Conservation (phyloP, 1,140 invertebrate genomes). For the Paracyclopina nana region DNA sequence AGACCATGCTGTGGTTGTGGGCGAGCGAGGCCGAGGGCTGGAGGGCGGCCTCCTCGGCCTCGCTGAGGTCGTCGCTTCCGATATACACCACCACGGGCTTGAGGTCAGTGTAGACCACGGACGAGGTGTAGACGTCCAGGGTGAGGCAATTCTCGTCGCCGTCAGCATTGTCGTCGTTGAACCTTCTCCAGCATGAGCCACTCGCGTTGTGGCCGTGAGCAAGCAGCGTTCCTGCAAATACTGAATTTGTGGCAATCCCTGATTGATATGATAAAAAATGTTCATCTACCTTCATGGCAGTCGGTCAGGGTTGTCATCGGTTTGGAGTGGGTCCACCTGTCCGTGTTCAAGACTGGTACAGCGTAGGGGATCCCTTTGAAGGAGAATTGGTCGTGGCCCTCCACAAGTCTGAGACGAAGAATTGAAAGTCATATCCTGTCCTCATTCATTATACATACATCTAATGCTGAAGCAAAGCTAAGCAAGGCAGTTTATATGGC, state of each 20-base stretch:
- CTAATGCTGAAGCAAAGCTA: no score
- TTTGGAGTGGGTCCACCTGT: conserved; percentile 1
- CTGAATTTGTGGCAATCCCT: background rate
- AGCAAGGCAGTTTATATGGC: background rate
- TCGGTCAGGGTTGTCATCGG: background rate
- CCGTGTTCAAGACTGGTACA: background rate
- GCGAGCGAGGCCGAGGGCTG: conserved; percentile 30
- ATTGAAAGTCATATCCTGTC: background rate
- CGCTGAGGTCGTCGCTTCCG: conserved; percentile 37
- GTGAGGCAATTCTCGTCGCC: conserved; percentile 60
- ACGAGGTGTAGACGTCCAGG: conserved; percentile 39
- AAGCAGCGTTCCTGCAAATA: background rate
- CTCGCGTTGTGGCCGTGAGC: background rate
- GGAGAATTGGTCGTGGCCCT: background rate
- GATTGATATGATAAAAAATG: background rate
- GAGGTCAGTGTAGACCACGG: conserved; percentile 37
- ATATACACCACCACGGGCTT: conserved; percentile 60
- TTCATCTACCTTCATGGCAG: background rate
- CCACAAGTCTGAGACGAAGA: conserved; percentile 2
- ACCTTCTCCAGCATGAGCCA: background rate
- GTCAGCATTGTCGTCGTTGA: conserved; percentile 20
- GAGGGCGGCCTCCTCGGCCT: conserved; percentile 40
- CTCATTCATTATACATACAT: background rate
- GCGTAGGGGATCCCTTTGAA: conserved; percentile 11
- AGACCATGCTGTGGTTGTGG: conserved; percentile 50